phyloP scores from a whole-genome alignment of 2,888 invertebrate species.

The Drosophila trichaetosa region DNA sequence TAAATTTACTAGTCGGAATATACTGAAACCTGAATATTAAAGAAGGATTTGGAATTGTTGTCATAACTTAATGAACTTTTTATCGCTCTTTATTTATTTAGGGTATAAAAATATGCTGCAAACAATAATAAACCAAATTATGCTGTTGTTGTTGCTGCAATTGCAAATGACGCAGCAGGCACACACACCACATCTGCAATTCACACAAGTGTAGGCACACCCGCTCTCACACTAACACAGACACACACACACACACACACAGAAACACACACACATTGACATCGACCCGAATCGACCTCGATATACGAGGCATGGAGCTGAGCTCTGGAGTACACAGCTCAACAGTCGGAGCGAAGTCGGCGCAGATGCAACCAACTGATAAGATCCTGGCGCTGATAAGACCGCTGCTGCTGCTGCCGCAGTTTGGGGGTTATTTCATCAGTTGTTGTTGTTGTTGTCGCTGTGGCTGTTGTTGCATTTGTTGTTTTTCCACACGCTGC shows the following conservation, averaged over 20 bases:
- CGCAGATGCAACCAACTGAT: slow-evolving; percentile 73
- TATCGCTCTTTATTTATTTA: slow-evolving; percentile 9
- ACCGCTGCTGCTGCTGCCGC: slow-evolving; percentile 34
- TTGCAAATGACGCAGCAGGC: slow-evolving; percentile 69
- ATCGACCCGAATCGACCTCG: slow-evolving; percentile 69
- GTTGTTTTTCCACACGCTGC: slow-evolving; percentile 69
- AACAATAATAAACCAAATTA: slow-evolving; percentile 37
- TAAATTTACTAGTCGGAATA: background rate
- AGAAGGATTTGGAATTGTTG: background rate
- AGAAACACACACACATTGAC: slow-evolving; percentile 20
- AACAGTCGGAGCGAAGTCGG: slow-evolving; percentile 47
- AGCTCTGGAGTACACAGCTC: slow-evolving; percentile 24
- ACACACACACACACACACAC: slow-evolving; percentile 31
- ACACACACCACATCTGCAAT: slow-evolving; percentile 8
- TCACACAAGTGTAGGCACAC: slow-evolving; percentile 46
- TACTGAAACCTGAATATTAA: background rate
- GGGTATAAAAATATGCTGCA: slow-evolving; percentile 53
- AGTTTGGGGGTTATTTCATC: slow-evolving; percentile 64
- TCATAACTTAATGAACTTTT: slow-evolving; percentile 8
- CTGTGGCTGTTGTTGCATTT: slow-evolving; percentile 52
- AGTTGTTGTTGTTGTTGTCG: slow-evolving; percentile 42
- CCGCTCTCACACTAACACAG: slow-evolving; percentile 26
- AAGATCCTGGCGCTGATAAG: slow-evolving; percentile 78
- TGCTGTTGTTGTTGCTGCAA: slow-evolving; percentile 55
- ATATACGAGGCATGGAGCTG: slow-evolving; percentile 46